Base-by-base conservation (phyloP, 2,888 invertebrate species). In the Troilus luridus region DNA sequence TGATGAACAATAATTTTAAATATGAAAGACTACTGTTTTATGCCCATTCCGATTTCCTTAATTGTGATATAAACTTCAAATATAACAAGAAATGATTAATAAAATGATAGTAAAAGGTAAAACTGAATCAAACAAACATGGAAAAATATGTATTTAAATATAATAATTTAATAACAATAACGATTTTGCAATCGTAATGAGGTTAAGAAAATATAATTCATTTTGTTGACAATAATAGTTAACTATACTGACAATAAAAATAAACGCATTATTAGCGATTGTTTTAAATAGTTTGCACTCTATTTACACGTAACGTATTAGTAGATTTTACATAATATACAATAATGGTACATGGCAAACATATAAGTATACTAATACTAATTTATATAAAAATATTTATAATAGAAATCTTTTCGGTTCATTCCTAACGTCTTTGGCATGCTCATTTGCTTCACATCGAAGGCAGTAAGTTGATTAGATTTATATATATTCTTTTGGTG, bases 301-400 rank as follows among this genome's bases (percentile, higher is more conserved):
- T 89, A 89, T 89, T 89, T 89, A 89, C 89, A 89, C 17, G 89
- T 24, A 88, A 88, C 54, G 62, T 90, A 90, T 67, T 90, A 56
- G 90, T 90, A 56, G 85, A 85, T 85, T 85, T 77, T 90, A 90
- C 90, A 90, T 77, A 90, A 64, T 91, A 90, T 90, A 92, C 81
- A 91, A 77, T 77, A 77, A 91, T 91, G 91, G 92, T 92, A 92
- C 92, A 91, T 92, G 92, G 92, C 91, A 91, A 90, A 90, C 91
- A 81, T 89, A 88, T 64, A 56, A 85, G 54, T 81, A 81, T 62
- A 81, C 89, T 89, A 24, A 88, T 88, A 88, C 90, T 88, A 88
- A 90, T 88, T 21, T 60, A 90, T 77, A 90, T 72, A 90, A 60
- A 60, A 81, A 90, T 88, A 59, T 90, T 81, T 90, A 90, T 62